Evolutionary conservation across 2,888 invertebrate genomes (phyloP), one percentile per base, ranked within the genome.

Genomic region (Hypsopygia costalis): DNA sequence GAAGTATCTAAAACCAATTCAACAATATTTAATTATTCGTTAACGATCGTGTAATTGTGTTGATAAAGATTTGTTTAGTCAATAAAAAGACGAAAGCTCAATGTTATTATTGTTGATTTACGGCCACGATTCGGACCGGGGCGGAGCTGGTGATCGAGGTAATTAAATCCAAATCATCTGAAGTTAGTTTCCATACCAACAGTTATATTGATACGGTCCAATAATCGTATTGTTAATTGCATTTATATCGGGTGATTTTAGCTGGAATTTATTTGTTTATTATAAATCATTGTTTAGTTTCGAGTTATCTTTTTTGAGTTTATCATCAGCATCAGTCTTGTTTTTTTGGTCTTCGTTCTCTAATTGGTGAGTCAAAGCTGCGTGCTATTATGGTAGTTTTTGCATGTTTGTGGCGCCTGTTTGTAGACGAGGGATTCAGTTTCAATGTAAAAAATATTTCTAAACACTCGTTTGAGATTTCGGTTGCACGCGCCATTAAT

Each of bases 401-500:
- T 70, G 69, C 72, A 36, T 72, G 69, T 60, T 61, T 56, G 62
- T 79, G 82, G 82, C 79, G 77, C 77, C 77, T 75, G 67, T 62
- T 58, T 58, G 53, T 63, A 66, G 68, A 62, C 65, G 55, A 54
- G 48, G 64, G 58, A 65, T 81, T 64, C 60, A 67, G 69, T 83
- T 81, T 72, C 81, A 70, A 44, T 58, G 64, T 69, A 76, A 86
- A 85, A 85, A 82, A 76, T 62, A 61, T 63, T 70, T 61, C 66
- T 60, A 72, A 78, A 75, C 70, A 78, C 71, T 72, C 72, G 76
- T 75, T 74, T 78, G 75, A 74, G 62, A 76, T 83, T 80, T 79
- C 79, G 75, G 76, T 72, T 86, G 81, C 85, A 87, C 83, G 87
- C 83, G 82, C 85, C 80, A 87, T 87, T 87, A 85, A 83, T 81